A percentile compares a stretch with the other conserved stretches of the same genome.
phyloP scores from a whole-genome alignment of 2,888 invertebrate genomes.

The Chironomus riparius region DNA sequence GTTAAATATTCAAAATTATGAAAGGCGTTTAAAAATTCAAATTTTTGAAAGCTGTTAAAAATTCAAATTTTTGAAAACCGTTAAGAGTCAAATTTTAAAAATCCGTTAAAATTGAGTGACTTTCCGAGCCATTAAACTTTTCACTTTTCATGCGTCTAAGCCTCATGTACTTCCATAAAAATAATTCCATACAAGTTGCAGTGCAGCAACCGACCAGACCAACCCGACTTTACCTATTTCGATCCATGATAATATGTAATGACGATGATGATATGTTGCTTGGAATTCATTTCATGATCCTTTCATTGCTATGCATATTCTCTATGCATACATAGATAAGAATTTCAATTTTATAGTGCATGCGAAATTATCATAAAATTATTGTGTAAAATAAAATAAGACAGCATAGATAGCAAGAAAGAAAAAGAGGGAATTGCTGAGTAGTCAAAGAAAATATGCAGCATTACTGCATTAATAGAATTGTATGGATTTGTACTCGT shows the following conservation, averaged over 20 bases:
- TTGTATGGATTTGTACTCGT: not conserved
- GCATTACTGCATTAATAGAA: not conserved
- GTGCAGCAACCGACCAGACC: no score
- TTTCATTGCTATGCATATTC: not conserved
- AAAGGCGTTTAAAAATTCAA: no score
- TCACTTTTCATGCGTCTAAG: no score
- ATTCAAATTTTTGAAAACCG: no score
- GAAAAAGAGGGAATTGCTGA: not conserved
- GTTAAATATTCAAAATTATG: no score
- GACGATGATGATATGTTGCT: not conserved
- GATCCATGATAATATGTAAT: not conserved
- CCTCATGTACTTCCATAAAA: no score
- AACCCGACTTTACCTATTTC: no score
- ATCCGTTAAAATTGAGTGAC: no score
- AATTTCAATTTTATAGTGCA: constrained; percentile 8
- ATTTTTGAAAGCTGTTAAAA: no score
- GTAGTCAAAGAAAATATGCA: not conserved
- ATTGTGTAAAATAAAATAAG: not conserved
- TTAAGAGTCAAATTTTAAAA: no score
- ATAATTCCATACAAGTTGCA: no score
- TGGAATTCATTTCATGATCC: not conserved
- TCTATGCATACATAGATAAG: not conserved
- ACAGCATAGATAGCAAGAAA: not conserved
- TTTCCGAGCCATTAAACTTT: no score
- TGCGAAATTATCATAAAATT: constrained; percentile 8